Conservation (phyloP, 2,113 vertebrate genomes). For the Sylvia atricapilla region DNA sequence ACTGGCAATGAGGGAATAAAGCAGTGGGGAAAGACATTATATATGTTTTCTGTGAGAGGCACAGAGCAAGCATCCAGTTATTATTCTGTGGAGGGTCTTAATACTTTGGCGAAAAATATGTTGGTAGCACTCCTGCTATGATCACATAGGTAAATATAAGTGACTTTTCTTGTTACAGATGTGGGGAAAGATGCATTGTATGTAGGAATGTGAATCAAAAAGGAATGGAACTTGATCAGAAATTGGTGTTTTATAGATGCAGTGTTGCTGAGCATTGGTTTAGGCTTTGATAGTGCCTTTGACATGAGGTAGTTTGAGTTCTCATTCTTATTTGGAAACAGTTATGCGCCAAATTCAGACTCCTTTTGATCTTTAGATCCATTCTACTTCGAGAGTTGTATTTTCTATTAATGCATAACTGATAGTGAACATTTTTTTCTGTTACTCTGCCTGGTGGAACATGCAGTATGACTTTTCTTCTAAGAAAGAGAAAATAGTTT, state of each 20-base stretch:
- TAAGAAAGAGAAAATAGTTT: background rate
- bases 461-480: background rate
- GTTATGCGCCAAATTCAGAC: background rate
- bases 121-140: background rate
- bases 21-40: background rate
- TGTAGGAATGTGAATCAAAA: background rate
- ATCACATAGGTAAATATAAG: background rate
- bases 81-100: background rate
- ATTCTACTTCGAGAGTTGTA: background rate
- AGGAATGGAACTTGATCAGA: background rate
- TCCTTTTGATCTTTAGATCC: background rate
- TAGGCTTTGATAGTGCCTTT: background rate
- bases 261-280: background rate
- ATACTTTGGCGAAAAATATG: background rate
- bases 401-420: background rate
- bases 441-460: background rate
- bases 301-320: background rate
- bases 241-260: background rate
- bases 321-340: background rate
- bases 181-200: background rate
- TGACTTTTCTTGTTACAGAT: background rate
- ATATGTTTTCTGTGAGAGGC: background rate
- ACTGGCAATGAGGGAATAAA: background rate
- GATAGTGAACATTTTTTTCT: background rate
- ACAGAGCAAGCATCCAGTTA: background rate